Base-by-base conservation (phyloP, 1,140 invertebrate genomes). In the Halotydeus destructor region DNA sequence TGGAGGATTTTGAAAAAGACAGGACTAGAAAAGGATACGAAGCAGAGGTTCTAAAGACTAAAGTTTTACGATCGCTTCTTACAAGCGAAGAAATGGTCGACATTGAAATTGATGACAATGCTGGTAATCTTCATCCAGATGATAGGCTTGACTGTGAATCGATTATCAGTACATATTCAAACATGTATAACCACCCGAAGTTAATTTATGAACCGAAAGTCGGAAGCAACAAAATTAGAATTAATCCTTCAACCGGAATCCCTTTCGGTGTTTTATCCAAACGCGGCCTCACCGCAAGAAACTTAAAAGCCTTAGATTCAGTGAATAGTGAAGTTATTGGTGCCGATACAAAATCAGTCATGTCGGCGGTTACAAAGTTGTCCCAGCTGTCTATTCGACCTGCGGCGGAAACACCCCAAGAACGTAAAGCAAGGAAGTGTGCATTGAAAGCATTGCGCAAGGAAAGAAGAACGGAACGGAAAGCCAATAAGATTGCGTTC, bases 181-280 rank as follows among this genome's bases (percentile, higher is more conserved):
- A 77, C 54, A 64, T 80, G 33, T 85, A 85, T 54, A 88, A 91
- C 61, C 79, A 80, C 64, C 85, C 85, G 0, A 82, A 79, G 61
- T 37, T 88, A 4, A 91, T 91, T 46, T 63, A 67, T 35, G 81
- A 84, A 53, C 55, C 56, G 30, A 49, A 34, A 24, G 36, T 41
- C n/a, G 27, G 39, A 16, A 9, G 21, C 2, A 43, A 28, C 27
- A 38, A 22, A 59, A 79, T 83, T 33, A 66, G 67, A 61, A 70
- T 82, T 3, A 67, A 74, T 56, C 52, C 60, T 0, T 74, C 68
- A 60, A 79, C 74, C 0, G 78, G 78, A 1, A 66, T 82, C 32
- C 78, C 79, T 3, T 63, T 69, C 47, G 68, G 73, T 53, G 64
- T 71, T 0, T 55, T 80, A 27, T 32, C 41, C 21, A 44, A 39